These are phyloP conservation scores for Microcebus ravelobensis DNA, from an alignment of 2,113 vertebrate species.

Conservation along the genomic window DNA sequence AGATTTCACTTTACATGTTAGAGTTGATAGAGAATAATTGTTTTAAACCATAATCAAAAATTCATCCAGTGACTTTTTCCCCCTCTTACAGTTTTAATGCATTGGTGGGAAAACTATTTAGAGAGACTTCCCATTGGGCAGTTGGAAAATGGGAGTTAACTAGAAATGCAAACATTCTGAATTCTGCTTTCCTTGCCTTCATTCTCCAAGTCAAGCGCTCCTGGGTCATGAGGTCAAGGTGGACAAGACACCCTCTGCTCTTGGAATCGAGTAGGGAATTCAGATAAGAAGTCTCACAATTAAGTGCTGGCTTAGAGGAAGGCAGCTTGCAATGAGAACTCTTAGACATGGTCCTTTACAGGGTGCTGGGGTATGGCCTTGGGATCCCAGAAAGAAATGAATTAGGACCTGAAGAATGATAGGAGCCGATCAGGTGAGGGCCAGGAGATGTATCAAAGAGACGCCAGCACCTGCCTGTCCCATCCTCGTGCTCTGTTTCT, in stretches of 20 bases:
- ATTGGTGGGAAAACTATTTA: background rate
- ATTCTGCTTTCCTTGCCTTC: background rate
- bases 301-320: background rate
- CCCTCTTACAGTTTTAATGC: background rate
- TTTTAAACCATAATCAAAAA: conserved; percentile 18
- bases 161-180: background rate
- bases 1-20: background rate
- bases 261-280: background rate
- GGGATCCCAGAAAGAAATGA: background rate
- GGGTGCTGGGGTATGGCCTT: background rate
- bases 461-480: conserved; percentile 30
- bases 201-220: background rate
- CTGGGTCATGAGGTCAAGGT: background rate
- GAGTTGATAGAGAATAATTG: background rate
- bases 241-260: background rate
- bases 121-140: background rate
- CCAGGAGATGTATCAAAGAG: background rate
- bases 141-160: background rate
- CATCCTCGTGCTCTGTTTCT: background rate
- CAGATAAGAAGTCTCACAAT: background rate
- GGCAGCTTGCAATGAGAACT: fast-evolving
- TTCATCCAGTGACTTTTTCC: background rate
- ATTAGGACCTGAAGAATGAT: background rate
- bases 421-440: background rate
- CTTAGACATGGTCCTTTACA: background rate